Evolutionary conservation across 2,113 vertebrate genomes (phyloP), one percentile per base, ranked within the genome.

Genomic region (Bambusicola thoracicus): DNA sequence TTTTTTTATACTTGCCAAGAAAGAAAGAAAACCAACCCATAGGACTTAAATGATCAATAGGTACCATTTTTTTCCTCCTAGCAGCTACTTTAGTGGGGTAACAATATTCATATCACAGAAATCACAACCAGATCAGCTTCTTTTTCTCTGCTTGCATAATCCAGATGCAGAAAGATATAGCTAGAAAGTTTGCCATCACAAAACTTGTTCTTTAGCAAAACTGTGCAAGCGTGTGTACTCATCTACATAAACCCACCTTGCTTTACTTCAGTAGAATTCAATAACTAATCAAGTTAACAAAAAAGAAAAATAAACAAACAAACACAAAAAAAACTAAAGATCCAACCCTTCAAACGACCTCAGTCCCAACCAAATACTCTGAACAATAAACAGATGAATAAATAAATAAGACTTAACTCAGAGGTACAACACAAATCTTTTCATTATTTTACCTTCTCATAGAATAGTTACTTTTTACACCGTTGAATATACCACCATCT

Each of bases 391-490:
- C 10, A 55, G 10, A 17, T 55, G 19, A 14, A 29, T 29, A 51
- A 56, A 56, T 2, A 1, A 13, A 76, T 62, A 13, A 16, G 32
- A 30, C 18, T 82, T 72, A 79, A 32, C 19, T 12, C n/a, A 69
- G 9, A 66, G 7, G 36, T 53, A 24, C 1, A 41, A 41, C 13
- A 58, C 0, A 43, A 77, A 69, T 11, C 41, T 16, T 25, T 18
- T 62, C 0, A 27, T 22, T 66, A 65, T 22, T 8, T 86, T 58
- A 14, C 5, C 25, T 66, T 8, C 8, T 59, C 11, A 32, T 11
- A 22, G 2, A 53, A 10, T 12, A 40, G 11, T 8, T 68, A 46
- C 0, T 0, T 6, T 4, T 69, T 58, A 16, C 1, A 80, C 3
- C 4, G 12, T 20, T 21, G 30, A 30, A 13, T 20, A 72, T 29